A percentile compares a stretch with the other conserved stretches of the same genome.
phyloP scores from a whole-genome alignment of 2,888 invertebrate genomes.

The Hoplodrina blanda region DNA sequence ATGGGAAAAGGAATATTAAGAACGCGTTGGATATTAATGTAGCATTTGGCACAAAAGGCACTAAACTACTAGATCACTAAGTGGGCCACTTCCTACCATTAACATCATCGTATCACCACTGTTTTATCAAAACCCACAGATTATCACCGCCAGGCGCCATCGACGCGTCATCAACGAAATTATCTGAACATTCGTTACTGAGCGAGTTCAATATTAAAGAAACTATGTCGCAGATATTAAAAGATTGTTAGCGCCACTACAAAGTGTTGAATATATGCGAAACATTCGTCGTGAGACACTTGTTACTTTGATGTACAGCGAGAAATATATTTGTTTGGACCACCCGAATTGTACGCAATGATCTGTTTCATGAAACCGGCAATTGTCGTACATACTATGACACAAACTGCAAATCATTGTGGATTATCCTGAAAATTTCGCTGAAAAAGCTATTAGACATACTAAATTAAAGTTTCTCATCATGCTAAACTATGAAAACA shows the following conservation, averaged over 20 bases:
- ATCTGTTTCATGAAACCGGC: not conserved
- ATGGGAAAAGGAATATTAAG: too few species aligned
- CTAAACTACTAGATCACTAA: conserved; percentile 10
- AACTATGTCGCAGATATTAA: conserved; percentile 39
- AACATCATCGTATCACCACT: conserved; percentile 6
- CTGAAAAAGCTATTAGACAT: too few species aligned
- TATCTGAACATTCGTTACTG: conserved; percentile 26
- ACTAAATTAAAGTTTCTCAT: not conserved
- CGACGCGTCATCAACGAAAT: conserved; percentile 17
- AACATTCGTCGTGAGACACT: conserved; percentile 5
- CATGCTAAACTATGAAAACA: not conserved
- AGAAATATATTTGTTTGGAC: conserved; percentile 36
- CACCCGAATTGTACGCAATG: conserved; percentile 12
- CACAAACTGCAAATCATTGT: not conserved
- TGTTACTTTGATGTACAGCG: conserved; percentile 30
- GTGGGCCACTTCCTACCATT: conserved; percentile 13
- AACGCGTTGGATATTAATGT: not conserved
- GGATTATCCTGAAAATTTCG: not conserved
- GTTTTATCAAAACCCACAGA: not conserved
- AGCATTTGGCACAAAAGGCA: conserved; percentile 2
- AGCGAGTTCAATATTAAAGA: conserved; percentile 12
- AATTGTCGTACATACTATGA: not conserved
- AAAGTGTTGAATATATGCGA: conserved; percentile 20
- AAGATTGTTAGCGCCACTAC: conserved; percentile 27
- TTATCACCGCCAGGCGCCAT: conserved; percentile 10